Base-by-base conservation (phyloP, 2,888 invertebrate genomes). In the Lasiommata megera region DNA sequence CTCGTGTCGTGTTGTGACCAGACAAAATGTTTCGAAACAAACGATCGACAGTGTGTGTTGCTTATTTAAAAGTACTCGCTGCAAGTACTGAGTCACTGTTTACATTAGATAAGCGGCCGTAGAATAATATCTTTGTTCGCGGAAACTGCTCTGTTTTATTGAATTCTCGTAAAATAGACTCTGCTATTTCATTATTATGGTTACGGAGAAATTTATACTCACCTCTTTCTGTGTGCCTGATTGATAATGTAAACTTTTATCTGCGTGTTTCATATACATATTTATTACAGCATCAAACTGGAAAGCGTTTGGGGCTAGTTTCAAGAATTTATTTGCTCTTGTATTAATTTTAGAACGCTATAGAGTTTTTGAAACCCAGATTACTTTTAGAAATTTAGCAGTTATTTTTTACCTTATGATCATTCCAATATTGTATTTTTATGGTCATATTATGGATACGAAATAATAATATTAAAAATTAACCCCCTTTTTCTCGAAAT, bases 71-170 rank as follows among this genome's bases (percentile, higher is more conserved):
- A 46, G 46, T 31, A 31, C 31, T 31, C 1, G 23, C 43, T 12
- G 44, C 16, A 46, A 8, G 46, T 16, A 6, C 47, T 70, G 71
- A 71, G 28, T 71, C 69, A 69, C 44, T 62, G 68, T 67, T 68
- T 68, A 61, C 62, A 64, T 64, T 62, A 68, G 70, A 71, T 72
- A 69, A 68, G 67, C 62, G 57, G 56, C 51, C 48, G 52, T 59
- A 59, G 63, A 67, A 71, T 51, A 51, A 51, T 67, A 70, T 67
- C 70, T 66, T 64, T 65, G 66, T 70, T 71, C 67, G 63, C 53
- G 68, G 71, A 69, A 71, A 67, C 62, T 18, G 40, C 50, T 58
- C 54, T 23, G 56, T 54, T 59, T 58, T 62, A 59, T 62, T 60
- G 57, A 60, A 58, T 62, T 60, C 37, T 38, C 65, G 54, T 60